Percentiles rank a stretch among this genome's conserved stretches.
Conservation (phyloP, 53 echinoderm and acorn worm species). For the Patiria pectinifera region DNA sequence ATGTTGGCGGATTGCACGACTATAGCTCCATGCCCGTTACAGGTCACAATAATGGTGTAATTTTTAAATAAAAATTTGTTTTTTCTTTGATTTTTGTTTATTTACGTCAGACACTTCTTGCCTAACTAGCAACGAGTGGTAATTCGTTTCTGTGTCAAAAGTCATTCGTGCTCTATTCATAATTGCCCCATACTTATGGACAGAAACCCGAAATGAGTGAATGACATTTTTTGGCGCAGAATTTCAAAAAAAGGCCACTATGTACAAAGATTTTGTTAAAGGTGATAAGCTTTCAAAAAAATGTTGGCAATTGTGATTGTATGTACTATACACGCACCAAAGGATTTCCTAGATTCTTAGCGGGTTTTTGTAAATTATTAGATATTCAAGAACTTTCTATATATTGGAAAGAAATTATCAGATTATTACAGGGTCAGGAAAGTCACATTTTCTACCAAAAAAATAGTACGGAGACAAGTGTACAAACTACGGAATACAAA, state of each 20-base stretch:
- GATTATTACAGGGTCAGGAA: neutral
- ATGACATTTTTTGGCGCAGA: neutral
- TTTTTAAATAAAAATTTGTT: neutral
- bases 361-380: slow-evolving; percentile 34
- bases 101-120: too few species aligned
- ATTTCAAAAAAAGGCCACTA: neutral
- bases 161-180: neutral
- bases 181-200: neutral
- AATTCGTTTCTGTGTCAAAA: neutral
- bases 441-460: neutral
- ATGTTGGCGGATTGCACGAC: neutral
- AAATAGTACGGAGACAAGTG: neutral
- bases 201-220: neutral
- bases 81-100: neutral
- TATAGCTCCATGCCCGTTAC: neutral
- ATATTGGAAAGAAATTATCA: slow-evolving; percentile 45
- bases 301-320: neutral
- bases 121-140: neutral
- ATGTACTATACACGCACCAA: slow-evolving; percentile 49
- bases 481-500: neutral
- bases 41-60: neutral
- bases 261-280: neutral
- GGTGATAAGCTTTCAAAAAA: neutral
- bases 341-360: slow-evolving; percentile 25
- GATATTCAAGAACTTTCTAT: slow-evolving; percentile 50